A percentile compares a stretch with the other conserved stretches of the same genome.
These are phyloP conservation scores for Ctena decussata DNA, from an alignment of 2,888 invertebrate genomes.

Conservation along the genomic window DNA sequence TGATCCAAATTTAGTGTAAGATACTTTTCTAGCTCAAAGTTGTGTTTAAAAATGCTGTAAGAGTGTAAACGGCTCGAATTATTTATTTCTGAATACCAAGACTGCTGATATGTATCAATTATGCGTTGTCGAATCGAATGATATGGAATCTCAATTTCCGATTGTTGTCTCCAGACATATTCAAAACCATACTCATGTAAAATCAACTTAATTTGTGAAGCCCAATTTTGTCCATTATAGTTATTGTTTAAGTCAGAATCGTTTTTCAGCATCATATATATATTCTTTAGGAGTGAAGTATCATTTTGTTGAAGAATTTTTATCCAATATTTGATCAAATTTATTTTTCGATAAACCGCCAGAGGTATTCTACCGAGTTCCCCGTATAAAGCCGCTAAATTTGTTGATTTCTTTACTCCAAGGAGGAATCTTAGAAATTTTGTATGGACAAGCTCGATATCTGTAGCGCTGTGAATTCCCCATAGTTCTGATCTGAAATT, in stretches of 20 bases:
- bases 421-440: background rate
- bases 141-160: background rate
- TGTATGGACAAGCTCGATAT: background rate
- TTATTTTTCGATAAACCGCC: background rate
- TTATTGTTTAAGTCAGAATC: background rate
- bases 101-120: background rate
- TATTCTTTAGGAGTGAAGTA: background rate
- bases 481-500: slow-evolving; percentile 2
- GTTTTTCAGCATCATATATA: background rate
- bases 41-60: background rate
- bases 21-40: background rate
- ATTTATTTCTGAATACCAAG: background rate
- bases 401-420: background rate
- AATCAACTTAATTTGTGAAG: background rate
- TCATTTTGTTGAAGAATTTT: too few relatives aligned
- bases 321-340: background rate
- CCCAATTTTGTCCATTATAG: background rate
- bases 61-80: background rate
- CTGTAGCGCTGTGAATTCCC: background rate
- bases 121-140: background rate
- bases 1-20: background rate
- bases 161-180: background rate
- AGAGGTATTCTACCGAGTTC: background rate
- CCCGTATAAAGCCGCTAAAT: too few relatives aligned
- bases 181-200: background rate